phyloP scores from a whole-genome alignment of 2,797 vertebrate species.

The Alcedo atthis region DNA sequence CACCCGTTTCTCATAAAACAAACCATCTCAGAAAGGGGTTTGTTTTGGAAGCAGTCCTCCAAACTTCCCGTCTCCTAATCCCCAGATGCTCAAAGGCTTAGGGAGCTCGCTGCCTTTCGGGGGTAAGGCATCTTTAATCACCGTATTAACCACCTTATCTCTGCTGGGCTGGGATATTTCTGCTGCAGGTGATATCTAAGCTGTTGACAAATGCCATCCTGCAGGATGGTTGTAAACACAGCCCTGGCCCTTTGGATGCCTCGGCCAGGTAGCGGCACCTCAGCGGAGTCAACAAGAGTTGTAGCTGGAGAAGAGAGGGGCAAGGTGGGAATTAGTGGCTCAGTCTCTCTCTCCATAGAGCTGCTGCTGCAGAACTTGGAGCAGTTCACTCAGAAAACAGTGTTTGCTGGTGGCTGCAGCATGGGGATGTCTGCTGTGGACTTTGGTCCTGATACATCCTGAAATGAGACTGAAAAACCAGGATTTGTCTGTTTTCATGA shows the following conservation, averaged over 20 bases:
- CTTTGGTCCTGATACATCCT: background rate
- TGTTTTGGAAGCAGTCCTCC: conserved; percentile 2
- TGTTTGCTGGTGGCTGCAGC: accelerated
- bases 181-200: conserved; percentile 55
- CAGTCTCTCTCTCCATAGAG: background rate
- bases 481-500: background rate
- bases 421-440: accelerated
- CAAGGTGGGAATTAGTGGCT: background rate
- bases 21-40: background rate
- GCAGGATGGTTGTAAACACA: conserved; percentile 23
- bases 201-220: conserved; percentile 50
- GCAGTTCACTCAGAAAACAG: background rate
- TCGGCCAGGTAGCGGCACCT: background rate
- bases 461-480: background rate
- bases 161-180: conserved; percentile 34
- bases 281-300: accelerated
- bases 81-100: background rate
- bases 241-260: background rate
- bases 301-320: background rate
- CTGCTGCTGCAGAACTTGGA: background rate
- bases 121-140: conserved; percentile 13
- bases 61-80: background rate
- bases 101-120: background rate
- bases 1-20: accelerated
- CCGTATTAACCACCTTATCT: conserved; percentile 39